A percentile compares a stretch with the other conserved stretches of the same genome.
Evolutionary conservation across 2,888 invertebrate species (phyloP).

Genomic region (Volucella bombylans): DNA sequence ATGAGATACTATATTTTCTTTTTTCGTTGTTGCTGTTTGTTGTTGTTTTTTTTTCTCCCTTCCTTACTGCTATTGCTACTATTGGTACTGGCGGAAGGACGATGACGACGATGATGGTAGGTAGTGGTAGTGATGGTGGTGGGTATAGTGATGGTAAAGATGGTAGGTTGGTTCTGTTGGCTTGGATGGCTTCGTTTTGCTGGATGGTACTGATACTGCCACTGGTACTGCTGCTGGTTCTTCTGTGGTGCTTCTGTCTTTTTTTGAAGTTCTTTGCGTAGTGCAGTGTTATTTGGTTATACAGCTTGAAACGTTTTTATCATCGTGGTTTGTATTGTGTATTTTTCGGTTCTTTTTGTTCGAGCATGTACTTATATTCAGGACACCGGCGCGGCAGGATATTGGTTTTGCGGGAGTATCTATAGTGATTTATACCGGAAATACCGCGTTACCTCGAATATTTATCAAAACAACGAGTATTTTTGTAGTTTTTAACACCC

Average conservation of each 20-base stretch:
- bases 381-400: neutral
- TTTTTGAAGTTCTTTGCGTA: conserved; percentile 65
- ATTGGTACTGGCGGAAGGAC: conserved; percentile 30
- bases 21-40: conserved; percentile 34
- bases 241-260: conserved; percentile 22
- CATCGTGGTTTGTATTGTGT: conserved; percentile 19
- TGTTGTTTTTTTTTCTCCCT: conserved; percentile 1
- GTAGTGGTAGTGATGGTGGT: too few species aligned
- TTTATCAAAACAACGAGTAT: conserved; percentile 15
- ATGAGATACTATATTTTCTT: conserved; percentile 52
- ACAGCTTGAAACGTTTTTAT: conserved; percentile 49
- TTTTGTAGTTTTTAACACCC: neutral
- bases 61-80: conserved; percentile 22
- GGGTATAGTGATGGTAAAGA: conserved; percentile 38
- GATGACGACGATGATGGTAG: conserved; percentile 10
- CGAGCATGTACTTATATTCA: neutral
- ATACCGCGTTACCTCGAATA: conserved; percentile 32
- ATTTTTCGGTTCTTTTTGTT: conserved; percentile 14
- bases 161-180: conserved; percentile 39
- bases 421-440: conserved; percentile 40
- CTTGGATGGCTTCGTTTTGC: conserved; percentile 20
- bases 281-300: conserved; percentile 71
- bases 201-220: conserved; percentile 56
- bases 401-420: conserved; percentile 27
- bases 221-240: conserved; percentile 47